These are phyloP conservation scores for Cryptoblepharus egeriae DNA, from an alignment of 2,797 vertebrate species.

Conservation along the genomic window DNA sequence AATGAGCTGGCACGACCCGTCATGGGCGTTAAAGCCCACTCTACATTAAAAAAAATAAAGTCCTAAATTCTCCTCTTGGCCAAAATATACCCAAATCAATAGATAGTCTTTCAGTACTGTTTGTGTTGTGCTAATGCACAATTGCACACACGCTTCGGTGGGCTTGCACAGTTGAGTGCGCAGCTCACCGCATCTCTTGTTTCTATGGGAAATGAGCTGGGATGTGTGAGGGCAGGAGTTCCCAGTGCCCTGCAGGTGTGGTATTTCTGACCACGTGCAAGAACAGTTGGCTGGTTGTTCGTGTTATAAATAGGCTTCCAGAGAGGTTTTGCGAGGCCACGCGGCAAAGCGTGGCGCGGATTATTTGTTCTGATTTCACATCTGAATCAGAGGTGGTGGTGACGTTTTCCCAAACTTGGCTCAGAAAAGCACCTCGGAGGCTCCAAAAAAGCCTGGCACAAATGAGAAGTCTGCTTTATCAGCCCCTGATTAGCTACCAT, in stretches of 20 bases:
- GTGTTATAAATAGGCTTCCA: background rate
- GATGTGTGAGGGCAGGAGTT: background rate
- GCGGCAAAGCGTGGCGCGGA: background rate
- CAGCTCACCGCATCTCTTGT: background rate
- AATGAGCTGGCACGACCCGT: background rate
- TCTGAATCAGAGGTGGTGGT: too few species aligned
- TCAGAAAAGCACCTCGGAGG: too few species aligned
- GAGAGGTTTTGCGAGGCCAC: too few species aligned
- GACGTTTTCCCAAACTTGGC: too few species aligned
- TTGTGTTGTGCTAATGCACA: background rate
- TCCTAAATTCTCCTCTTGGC: too few species aligned
- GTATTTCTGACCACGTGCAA: background rate
- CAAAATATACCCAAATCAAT: background rate
- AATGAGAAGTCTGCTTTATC: too few species aligned
- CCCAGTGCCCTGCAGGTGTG: background rate
- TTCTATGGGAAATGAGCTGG: background rate
- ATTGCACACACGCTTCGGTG: background rate
- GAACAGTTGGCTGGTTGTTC: background rate
- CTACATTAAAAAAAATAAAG: background rate
- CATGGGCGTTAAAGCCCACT: too few species aligned
- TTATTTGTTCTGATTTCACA: too few species aligned
- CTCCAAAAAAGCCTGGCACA: too few species aligned
- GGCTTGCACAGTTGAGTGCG: background rate
- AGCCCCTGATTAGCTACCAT: too few species aligned
- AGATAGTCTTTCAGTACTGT: background rate